Percentiles rank a stretch among this genome's conserved stretches.
These are phyloP conservation scores for Phoebastria nigripes DNA, from an alignment of 2,797 vertebrate species.

Conservation along the genomic window DNA sequence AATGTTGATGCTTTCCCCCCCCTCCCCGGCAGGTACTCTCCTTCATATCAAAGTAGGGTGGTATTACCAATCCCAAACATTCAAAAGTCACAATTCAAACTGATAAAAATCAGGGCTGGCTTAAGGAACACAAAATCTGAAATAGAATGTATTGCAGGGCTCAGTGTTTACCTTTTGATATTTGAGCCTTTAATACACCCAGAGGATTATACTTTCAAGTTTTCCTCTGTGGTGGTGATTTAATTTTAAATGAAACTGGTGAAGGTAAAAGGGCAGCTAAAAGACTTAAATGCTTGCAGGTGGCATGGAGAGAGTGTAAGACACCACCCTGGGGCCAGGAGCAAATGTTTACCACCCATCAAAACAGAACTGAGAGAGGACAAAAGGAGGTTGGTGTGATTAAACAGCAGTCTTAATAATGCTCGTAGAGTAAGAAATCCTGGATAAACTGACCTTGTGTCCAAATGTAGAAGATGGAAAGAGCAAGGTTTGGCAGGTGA, in stretches of 20 bases:
- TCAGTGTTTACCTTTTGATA: neutral
- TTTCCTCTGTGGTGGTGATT: neutral
- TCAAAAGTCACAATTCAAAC: neutral
- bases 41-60: fast-evolving
- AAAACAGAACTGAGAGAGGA: neutral
- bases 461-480: neutral
- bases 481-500: neutral
- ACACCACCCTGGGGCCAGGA: neutral
- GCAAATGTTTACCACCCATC: neutral
- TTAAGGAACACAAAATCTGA: neutral
- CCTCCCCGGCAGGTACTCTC: neutral
- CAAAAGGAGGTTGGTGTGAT: neutral
- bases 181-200: neutral
- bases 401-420: neutral
- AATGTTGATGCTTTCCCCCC: neutral
- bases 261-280: neutral
- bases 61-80: neutral
- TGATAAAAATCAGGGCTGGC: neutral
- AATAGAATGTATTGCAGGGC: too few species aligned
- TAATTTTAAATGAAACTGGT: neutral
- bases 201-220: neutral
- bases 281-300: neutral
- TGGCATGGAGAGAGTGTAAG: neutral
- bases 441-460: neutral
- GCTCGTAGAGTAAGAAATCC: neutral